Percentiles rank a stretch among this genome's conserved stretches.
Evolutionary conservation across 2,888 invertebrate genomes (phyloP).

Genomic region (Ptychoptera contaminata): DNA sequence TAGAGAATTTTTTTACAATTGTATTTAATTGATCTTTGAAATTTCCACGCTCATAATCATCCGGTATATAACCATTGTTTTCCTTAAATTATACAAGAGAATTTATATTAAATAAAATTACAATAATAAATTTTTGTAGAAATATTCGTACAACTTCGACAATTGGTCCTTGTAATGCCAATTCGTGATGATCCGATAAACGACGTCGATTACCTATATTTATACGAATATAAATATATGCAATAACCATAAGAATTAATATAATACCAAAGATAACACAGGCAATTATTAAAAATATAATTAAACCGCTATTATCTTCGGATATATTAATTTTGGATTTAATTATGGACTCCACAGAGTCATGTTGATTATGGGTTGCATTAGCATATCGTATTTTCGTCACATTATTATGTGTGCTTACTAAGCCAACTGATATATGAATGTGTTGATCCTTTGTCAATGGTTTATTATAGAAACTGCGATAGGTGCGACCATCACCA

Average conservation of each 20-base stretch:
- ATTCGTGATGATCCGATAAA: constrained; percentile 44
- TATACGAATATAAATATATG: constrained; percentile 33
- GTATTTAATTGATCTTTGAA: constrained; percentile 61
- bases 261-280: constrained; percentile 53
- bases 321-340: neutral
- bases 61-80: constrained; percentile 61
- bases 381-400: constrained; percentile 50
- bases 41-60: constrained; percentile 59
- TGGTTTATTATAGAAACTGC: constrained; percentile 61
- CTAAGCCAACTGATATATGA: constrained; percentile 53
- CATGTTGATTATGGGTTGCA: constrained; percentile 32
- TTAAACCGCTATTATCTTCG: constrained; percentile 29
- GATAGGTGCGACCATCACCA: constrained; percentile 59
- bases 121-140: constrained; percentile 1
- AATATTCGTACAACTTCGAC: constrained; percentile 43
- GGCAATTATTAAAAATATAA: constrained; percentile 38
- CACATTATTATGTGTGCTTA: constrained; percentile 48
- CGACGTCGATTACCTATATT: constrained; percentile 28
- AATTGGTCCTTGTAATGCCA: constrained; percentile 63
- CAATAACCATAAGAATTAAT: constrained; percentile 42
- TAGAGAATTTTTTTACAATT: constrained; percentile 38
- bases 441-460: constrained; percentile 44
- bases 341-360: constrained; percentile 16
- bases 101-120: constrained; percentile 1
- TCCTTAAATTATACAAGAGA: constrained; percentile 31